Evolutionary conservation across 1,140 invertebrate genomes (phyloP), one percentile per base, ranked within the genome.

Genomic region (Penaeus indicus): DNA sequence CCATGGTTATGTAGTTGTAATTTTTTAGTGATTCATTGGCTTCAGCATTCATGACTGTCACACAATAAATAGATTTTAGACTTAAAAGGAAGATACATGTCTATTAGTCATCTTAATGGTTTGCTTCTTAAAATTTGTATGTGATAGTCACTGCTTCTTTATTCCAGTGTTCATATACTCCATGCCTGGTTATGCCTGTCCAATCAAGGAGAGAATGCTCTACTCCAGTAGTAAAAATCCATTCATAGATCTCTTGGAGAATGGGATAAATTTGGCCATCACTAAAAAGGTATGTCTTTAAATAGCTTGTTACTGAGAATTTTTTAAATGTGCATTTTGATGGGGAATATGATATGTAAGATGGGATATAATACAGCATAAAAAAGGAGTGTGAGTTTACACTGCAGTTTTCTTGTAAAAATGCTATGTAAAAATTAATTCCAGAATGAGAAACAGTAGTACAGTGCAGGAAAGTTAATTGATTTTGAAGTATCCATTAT

Each of bases 211-310:
- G 93, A 94, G 98, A 91, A 99, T 99, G 98, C 94, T 99, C 91
- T 99, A 99, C 93, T 99, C 98, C 1, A 98, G 97, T 91, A 99
- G 97, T 92, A 99, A 99, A 94, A 96, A 95, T 90, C 96, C 97
- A 27, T 94, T 99, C 77, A 93, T 97, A 38, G 95, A 97, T 90
- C 94, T 95, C 54, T 95, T 98, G 90, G 95, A 97, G 91, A 92
- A 92, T 47, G 90, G 93, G 42, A 90, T 95, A 77, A 95, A 95
- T 42, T 93, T 97, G 86, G 95, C 96, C 63, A 94, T 99, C 84
- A 95, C 94, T 64, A 98, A 98, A 94, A 97, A 97, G 95, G 97
- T 98, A 92, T 94, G 60, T 82, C n/a, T 93, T 92, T 89, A 16
- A 54, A 16, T 54, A 38, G 13, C 25, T n/a, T 69, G n/a, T 42